Evolutionary conservation across 2,797 vertebrate species (phyloP).

Genomic region (Adrianichthys oophorus): DNA sequence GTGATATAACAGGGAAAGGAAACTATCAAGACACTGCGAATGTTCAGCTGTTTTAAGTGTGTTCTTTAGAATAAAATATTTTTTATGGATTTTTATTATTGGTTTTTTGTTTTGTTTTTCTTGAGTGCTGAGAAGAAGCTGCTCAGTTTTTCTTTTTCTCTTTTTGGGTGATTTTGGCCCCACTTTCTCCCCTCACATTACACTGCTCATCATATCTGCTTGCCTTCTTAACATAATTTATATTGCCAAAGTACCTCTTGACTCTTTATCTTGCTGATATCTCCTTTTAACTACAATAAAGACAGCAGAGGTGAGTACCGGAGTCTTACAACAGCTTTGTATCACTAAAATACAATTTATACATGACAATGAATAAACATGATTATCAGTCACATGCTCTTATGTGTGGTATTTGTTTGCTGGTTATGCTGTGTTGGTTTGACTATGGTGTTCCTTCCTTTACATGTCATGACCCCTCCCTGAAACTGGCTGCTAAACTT

Average conservation of each 20-base stretch:
- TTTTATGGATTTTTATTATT: conserved; percentile 93
- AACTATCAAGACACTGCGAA: conserved; percentile 65
- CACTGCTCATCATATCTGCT: conserved; percentile 62
- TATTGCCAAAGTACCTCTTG: conserved; percentile 80
- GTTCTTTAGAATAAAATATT: conserved; percentile 93
- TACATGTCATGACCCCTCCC: too few species aligned
- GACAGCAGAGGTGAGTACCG: conserved; percentile 70
- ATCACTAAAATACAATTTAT: conserved; percentile 75
- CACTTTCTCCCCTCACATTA: conserved; percentile 51
- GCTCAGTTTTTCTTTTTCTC: conserved; percentile 25
- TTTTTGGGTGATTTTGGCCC: conserved; percentile 27
- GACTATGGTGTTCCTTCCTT: too few species aligned
- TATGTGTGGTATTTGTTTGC: background rate
- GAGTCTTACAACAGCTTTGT: conserved; percentile 78
- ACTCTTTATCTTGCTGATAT: conserved; percentile 74
- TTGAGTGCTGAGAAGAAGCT: conserved; percentile 58
- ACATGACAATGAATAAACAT: conserved; percentile 77
- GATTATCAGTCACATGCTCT: conserved; percentile 58
- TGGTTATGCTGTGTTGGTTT: conserved; percentile 2
- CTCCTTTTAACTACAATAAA: conserved; percentile 77
- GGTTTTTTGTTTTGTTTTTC: conserved; percentile 85
- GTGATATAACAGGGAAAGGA: conserved; percentile 41
- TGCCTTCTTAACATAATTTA: conserved; percentile 76
- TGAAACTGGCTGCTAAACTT: too few species aligned
- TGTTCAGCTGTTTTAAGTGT: conserved; percentile 84